Evolutionary conservation across 2,888 invertebrate genomes (phyloP).

Genomic region (Camptogramma bilineatum): DNA sequence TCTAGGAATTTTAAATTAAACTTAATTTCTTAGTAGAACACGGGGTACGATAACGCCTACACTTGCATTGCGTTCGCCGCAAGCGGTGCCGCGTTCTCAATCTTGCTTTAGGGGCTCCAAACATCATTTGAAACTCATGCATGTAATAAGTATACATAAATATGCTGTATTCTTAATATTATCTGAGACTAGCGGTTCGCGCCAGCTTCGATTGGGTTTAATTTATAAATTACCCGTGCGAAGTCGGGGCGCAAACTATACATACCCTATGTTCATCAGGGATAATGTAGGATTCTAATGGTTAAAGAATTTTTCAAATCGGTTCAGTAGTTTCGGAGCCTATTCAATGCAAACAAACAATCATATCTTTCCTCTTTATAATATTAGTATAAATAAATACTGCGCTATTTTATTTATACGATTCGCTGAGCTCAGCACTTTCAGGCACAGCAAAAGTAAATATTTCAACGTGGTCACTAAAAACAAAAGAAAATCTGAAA

Average conservation of each 20-base stretch:
- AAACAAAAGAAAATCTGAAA: background rate
- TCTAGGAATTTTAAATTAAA: background rate
- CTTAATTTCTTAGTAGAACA: background rate
- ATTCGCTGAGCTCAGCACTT: background rate
- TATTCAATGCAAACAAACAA: too few species aligned
- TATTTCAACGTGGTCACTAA: background rate
- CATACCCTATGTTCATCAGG: too few species aligned
- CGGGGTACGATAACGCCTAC: background rate
- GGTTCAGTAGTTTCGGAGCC: too few species aligned
- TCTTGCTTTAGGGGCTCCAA: background rate
- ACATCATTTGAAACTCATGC: background rate
- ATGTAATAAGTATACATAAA: background rate
- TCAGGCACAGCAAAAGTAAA: too few species aligned
- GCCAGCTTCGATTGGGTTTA: too few species aligned
- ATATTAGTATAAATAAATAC: background rate
- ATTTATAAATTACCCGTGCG: too few species aligned
- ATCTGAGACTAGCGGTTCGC: too few species aligned
- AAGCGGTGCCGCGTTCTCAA: background rate
- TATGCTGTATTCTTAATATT: background rate
- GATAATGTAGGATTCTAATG: too few species aligned
- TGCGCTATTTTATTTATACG: background rate
- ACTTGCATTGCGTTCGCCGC: background rate
- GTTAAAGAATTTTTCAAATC: too few species aligned
- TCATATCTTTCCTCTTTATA: too few species aligned
- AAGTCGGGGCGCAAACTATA: too few species aligned